These are phyloP conservation scores for Halcyon senegalensis DNA, from an alignment of 2,113 vertebrate genomes.

Conservation along the genomic window DNA sequence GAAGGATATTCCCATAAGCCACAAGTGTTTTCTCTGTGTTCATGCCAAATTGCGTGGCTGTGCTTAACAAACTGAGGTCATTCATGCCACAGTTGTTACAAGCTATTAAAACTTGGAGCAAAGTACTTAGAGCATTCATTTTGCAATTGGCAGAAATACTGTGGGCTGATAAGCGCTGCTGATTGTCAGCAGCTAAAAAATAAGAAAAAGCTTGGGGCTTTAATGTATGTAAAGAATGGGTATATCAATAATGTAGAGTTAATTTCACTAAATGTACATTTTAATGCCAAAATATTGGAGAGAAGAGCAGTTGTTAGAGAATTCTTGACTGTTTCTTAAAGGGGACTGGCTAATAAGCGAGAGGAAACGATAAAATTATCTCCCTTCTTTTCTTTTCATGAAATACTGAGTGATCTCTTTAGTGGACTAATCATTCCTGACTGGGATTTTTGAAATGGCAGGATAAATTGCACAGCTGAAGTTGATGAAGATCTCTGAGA, in stretches of 20 bases:
- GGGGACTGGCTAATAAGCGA: not conserved
- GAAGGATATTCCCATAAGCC: not conserved
- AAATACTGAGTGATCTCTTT: not conserved
- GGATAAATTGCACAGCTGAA: conserved; percentile 28
- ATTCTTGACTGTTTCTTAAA: not conserved
- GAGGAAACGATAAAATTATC: not conserved
- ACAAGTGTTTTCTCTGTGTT: not conserved
- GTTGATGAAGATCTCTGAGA: conserved; percentile 68
- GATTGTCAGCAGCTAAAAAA: not conserved
- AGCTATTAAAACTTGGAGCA: conserved; percentile 31
- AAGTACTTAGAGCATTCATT: not conserved
- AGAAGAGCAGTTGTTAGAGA: not conserved
- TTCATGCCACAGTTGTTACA: not conserved
- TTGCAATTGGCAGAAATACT: not conserved
- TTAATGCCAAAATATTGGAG: not conserved
- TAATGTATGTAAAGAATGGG: not conserved
- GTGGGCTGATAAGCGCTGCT: not conserved
- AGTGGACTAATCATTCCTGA: not conserved
- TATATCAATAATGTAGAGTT: not conserved
- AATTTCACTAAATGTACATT: not conserved
- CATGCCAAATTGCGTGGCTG: not conserved
- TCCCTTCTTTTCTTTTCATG: not conserved
- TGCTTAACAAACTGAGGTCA: not conserved
- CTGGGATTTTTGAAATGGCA: not conserved
- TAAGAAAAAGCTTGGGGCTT: not conserved